Conservation (phyloP, 2,113 vertebrate genomes). For the Thamnophis sirtalis region DNA sequence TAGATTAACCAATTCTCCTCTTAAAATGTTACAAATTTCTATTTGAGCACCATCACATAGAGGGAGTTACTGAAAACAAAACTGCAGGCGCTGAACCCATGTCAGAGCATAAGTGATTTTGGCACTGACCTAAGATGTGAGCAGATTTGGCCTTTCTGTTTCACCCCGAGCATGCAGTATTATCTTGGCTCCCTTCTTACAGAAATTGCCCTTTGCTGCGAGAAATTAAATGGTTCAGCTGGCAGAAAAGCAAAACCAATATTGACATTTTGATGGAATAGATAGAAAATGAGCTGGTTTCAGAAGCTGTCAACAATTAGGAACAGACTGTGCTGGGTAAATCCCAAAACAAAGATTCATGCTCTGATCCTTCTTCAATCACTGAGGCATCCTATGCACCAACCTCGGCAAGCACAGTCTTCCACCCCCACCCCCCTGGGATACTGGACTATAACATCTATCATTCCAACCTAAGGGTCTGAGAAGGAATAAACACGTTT, state of each 20-base stretch:
- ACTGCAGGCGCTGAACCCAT: background rate
- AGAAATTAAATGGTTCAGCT: conserved; percentile 25
- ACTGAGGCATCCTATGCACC: background rate
- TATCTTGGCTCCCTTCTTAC: conserved; percentile 4
- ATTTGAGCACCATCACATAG: background rate
- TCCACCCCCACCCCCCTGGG: background rate
- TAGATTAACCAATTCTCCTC: background rate
- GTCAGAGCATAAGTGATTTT: background rate
- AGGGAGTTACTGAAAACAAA: background rate
- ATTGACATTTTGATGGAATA: conserved; percentile 18
- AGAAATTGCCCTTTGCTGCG: conserved; percentile 7
- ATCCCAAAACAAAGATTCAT: background rate
- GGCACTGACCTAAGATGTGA: conserved; percentile 5
- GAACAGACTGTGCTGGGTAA: background rate
- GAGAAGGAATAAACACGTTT: background rate
- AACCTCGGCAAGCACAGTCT: background rate
- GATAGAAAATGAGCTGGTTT: conserved; percentile 21
- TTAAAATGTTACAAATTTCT: background rate
- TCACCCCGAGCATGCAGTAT: background rate
- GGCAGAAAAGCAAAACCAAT: conserved; percentile 26
- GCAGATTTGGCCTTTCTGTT: background rate
- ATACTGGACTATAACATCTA: background rate
- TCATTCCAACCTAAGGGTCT: background rate
- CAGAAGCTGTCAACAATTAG: conserved; percentile 8
- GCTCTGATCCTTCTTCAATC: background rate